Evolutionary conservation across 30 jellyfish, hydroid and myxozoan genomes (phyloP).

Genomic region (Turritopsis dohrnii): DNA sequence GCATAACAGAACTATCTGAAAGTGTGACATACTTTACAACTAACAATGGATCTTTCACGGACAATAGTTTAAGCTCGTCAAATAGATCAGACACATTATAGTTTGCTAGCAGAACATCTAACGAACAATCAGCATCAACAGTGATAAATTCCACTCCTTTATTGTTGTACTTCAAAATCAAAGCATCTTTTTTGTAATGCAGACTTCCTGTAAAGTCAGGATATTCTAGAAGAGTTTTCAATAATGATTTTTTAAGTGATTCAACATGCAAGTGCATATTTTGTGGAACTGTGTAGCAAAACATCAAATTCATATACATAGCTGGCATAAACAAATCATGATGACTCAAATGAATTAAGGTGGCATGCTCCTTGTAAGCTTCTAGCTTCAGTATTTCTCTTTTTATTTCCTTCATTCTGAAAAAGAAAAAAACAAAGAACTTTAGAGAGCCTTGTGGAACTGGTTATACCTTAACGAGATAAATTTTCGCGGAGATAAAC

Average conservation of each 20-base stretch:
- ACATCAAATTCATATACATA: neutral
- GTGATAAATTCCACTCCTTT: neutral
- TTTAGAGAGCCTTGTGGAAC: too few species aligned
- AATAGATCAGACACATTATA: neutral
- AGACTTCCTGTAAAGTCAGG: neutral
- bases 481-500: too few species aligned
- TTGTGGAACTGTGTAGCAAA: neutral
- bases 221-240: neutral
- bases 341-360: neutral
- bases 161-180: neutral
- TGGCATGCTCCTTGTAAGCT: neutral
- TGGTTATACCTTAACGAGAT: too few species aligned
- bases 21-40: neutral
- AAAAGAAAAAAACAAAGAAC: too few species aligned
- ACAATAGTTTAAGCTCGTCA: neutral
- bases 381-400: neutral
- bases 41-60: neutral
- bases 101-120: neutral
- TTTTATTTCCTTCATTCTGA: neutral
- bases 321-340: conserved; percentile 13
- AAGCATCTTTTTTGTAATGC: neutral
- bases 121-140: neutral
- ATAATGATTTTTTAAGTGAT: neutral
- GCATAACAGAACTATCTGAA: neutral
- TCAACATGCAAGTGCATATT: neutral